Base-by-base conservation (phyloP, 2,113 vertebrate species). In the Bos indicus region DNA sequence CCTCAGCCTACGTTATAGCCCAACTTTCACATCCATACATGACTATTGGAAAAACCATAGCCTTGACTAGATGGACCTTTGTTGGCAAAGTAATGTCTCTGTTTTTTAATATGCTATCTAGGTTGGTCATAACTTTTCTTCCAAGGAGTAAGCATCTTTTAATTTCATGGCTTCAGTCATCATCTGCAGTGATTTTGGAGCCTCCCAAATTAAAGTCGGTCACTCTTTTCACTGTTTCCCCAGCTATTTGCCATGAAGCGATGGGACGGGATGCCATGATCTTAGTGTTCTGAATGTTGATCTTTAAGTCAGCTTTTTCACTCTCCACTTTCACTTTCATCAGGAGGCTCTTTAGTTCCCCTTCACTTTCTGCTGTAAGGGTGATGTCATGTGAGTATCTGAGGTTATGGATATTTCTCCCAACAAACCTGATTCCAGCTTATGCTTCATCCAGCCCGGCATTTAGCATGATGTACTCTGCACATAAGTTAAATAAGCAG, bases 201-300 rank as follows among this genome's bases (percentile, higher is more conserved):
- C 5, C n/a, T 5, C n/a, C 1, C 0, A 23, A 40, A 71, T 12
- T 71, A 71, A 71, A 71, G 1, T 40, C 19, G 23, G 67, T 12
- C n/a, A 40, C 67, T 71, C 1, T 71, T 71, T 71, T 10, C 19
- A 71, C 19, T 40, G n/a, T 40, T 71, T 23, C 5, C n/a, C 5
- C n/a, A 40, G 40, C n/a, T 23, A 23, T 71, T 71, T 71, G n/a
- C n/a, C 19, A 23, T 23, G 10, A 71, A 23, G n/a, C 23, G 67
- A 40, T 71, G 19, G n/a, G n/a, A 71, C 1, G 0, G 10, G 67
- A 23, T 71, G 5, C 64, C 67, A 40, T 71, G 1, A 23, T 40
- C 67, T 71, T 71, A 40, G 19, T 40, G 12, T 71, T 40, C 67
- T 71, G n/a, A 40, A 71, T 40, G 67, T 23, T 71, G 19, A 23